phyloP scores from a whole-genome alignment of 2,888 invertebrate species.

The Metacarcinus magister region DNA sequence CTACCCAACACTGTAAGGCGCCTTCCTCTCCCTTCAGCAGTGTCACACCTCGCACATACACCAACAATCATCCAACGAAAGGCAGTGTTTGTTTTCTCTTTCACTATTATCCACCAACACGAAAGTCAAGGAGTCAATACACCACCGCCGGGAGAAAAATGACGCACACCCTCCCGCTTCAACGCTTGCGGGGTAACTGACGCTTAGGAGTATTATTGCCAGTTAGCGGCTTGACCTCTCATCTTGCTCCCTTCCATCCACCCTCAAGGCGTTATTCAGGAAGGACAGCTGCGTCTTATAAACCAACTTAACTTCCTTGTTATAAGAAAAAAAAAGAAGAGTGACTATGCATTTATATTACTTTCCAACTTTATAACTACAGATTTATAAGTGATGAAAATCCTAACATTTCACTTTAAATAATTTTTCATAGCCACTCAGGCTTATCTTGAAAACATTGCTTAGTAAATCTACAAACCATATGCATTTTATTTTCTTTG shows the following conservation, averaged over 20 bases:
- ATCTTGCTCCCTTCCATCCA: background rate
- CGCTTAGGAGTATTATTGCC: background rate
- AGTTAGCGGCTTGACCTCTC: background rate
- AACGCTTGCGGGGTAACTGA: background rate
- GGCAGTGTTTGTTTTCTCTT: background rate
- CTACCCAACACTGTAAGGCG: background rate
- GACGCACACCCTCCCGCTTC: background rate
- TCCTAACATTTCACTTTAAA: background rate
- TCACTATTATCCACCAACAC: background rate
- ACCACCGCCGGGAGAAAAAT: background rate
- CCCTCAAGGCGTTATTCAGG: background rate
- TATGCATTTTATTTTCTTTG: background rate
- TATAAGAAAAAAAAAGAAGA: background rate
- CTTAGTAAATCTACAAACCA: background rate
- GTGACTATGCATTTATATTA: background rate
- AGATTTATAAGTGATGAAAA: background rate
- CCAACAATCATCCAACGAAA: background rate
- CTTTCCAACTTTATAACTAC: background rate
- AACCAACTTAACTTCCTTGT: background rate
- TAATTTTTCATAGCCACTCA: background rate
- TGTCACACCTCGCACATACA: background rate
- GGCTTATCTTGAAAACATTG: background rate
- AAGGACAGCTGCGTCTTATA: background rate
- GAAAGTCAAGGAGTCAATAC: constrained; percentile 17
- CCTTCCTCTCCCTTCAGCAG: background rate